Percentiles rank a stretch among this genome's conserved stretches.
phyloP scores from a whole-genome alignment of 64 coral and sea anemone species.

The Montipora capricornis region DNA sequence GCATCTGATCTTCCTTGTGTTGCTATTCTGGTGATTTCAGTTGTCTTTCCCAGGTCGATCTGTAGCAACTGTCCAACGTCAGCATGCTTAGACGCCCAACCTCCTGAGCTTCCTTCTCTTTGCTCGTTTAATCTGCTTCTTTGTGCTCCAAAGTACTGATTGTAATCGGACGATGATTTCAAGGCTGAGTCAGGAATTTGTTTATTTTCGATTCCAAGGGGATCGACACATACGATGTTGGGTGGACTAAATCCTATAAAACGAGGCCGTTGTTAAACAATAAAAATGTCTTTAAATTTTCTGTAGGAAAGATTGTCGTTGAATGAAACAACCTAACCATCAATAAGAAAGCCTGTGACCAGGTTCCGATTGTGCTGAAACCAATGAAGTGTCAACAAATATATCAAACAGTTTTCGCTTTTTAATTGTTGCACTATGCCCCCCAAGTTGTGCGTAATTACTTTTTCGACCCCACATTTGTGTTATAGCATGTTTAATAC shows the following conservation, averaged over 20 bases:
- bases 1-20: conserved; percentile 19
- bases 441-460: too few species aligned
- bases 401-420: too few species aligned
- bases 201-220: conserved; percentile 17
- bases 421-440: too few species aligned
- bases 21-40: conserved; percentile 28
- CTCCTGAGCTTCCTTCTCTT: conserved; percentile 9
- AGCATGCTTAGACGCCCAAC: conserved; percentile 2
- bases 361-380: too few species aligned
- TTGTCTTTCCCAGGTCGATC: conserved; percentile 13
- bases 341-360: too few species aligned
- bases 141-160: conserved; percentile 8
- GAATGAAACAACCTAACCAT: too few species aligned
- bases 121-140: conserved; percentile 7
- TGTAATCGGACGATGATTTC: conserved; percentile 29
- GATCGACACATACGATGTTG: neutral
- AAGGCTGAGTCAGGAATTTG: conserved; percentile 12
- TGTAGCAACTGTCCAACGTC: conserved; percentile 27
- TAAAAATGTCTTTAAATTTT: too few species aligned
- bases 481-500: too few species aligned
- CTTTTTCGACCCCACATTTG: too few species aligned
- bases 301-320: too few species aligned
- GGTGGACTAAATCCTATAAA: conserved; percentile 13
- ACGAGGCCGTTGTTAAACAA: neutral
- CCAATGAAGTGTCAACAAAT: too few species aligned